Evolutionary conservation across 2,797 vertebrate genomes (phyloP).

Genomic region (Mycteria americana): DNA sequence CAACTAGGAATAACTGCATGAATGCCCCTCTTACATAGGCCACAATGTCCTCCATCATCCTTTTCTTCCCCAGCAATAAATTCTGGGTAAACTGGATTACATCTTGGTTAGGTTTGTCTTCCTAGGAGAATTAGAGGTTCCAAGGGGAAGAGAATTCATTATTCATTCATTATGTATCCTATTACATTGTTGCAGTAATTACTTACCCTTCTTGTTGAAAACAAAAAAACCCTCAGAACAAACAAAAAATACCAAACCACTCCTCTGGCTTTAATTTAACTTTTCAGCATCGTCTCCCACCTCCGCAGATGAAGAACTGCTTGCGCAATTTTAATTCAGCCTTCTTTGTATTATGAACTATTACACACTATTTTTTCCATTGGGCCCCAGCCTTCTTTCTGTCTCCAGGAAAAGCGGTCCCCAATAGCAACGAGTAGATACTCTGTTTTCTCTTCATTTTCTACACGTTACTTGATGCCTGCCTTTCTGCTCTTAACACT

Average conservation of each 20-base stretch:
- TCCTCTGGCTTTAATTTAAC: not conserved
- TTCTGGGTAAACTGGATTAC: not conserved
- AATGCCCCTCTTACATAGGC: not conserved
- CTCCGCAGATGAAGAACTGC: not conserved
- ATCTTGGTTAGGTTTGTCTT: not conserved
- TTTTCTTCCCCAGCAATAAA: not conserved
- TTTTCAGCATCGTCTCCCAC: not conserved
- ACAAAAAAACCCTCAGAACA: not conserved
- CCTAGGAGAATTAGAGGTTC: not conserved
- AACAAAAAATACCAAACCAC: not conserved
- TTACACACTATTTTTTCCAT: not conserved
- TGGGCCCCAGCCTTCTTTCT: not conserved
- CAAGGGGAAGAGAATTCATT: not conserved
- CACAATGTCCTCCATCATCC: not conserved
- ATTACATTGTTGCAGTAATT: not conserved
- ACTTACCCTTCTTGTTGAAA: not conserved
- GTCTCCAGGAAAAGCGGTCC: not conserved
- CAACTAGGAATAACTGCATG: not conserved
- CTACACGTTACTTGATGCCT: not conserved
- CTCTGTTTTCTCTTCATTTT: not conserved
- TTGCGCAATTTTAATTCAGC: not conserved
- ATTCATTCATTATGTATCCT: not conserved
- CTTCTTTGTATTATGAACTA: not conserved
- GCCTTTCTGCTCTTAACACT: not conserved
- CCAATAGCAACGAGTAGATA: not conserved